These are phyloP conservation scores for Phthorimaea operculella DNA, from an alignment of 1,140 invertebrate genomes.

Conservation along the genomic window DNA sequence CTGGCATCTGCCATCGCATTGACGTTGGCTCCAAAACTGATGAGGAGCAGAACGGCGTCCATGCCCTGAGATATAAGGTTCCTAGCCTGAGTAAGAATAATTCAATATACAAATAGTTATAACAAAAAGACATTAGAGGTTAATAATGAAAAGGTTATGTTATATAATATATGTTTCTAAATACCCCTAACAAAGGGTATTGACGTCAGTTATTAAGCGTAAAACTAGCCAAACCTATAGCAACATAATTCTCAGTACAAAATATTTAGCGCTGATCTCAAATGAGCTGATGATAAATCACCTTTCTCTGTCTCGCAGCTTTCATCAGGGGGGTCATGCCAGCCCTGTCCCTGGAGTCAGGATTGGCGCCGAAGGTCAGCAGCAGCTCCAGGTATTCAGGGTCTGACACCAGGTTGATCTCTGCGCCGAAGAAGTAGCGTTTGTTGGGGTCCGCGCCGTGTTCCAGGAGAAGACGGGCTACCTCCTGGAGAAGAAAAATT, in stretches of 20 bases:
- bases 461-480: constrained; percentile 75
- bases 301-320: constrained; percentile 80
- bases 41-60: constrained; percentile 79
- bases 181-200: too few relatives aligned
- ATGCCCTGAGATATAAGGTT: constrained; percentile 70
- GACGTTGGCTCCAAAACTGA: constrained; percentile 83
- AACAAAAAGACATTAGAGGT: too few relatives aligned
- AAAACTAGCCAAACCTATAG: too few relatives aligned
- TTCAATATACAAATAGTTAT: too few relatives aligned
- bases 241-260: too few relatives aligned
- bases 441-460: constrained; percentile 81
- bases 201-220: too few relatives aligned
- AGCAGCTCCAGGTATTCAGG: constrained; percentile 84
- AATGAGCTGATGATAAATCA: constrained; percentile 28
- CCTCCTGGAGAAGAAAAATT: constrained; percentile 59
- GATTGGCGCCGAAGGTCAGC: constrained; percentile 85
- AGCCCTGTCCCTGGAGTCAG: constrained; percentile 85
- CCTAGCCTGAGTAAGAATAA: neutral
- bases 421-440: constrained; percentile 88
- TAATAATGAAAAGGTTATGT: too few relatives aligned
- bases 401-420: constrained; percentile 89
- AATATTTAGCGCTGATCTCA: too few relatives aligned
- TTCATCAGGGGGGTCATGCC: constrained; percentile 91
- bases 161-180: too few relatives aligned
- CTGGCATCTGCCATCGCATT: constrained; percentile 84